A percentile compares a stretch with the other conserved stretches of the same genome.
Conservation (phyloP, 2,113 vertebrate species). For the Sorex fumeus region DNA sequence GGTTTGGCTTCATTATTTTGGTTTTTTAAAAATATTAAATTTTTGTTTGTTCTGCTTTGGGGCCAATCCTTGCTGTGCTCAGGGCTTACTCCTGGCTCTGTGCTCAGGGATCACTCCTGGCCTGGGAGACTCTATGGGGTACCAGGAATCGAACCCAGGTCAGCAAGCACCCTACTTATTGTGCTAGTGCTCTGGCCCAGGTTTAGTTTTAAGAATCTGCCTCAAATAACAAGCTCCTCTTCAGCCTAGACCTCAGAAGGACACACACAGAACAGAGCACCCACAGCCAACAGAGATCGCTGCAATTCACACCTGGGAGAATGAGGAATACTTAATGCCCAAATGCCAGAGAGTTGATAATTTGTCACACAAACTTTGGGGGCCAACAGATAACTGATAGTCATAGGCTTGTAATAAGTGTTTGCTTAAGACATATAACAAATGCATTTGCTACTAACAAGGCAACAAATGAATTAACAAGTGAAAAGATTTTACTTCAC, state of each 20-base stretch:
- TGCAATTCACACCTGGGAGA: neutral
- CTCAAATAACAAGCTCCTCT: neutral
- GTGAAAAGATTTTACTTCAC: conserved; percentile 34
- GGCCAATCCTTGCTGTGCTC: too few relatives aligned
- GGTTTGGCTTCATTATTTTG: too few relatives aligned
- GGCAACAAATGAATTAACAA: conserved; percentile 35
- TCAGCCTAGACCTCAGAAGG: neutral
- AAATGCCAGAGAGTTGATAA: neutral
- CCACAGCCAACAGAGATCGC: neutral
- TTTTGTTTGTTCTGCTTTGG: too few relatives aligned
- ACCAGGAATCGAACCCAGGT: too few relatives aligned
- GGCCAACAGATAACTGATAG: neutral
- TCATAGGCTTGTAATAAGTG: neutral
- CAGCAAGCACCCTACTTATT: too few relatives aligned
- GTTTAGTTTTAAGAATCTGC: neutral
- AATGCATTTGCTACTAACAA: neutral
- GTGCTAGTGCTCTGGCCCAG: neutral
- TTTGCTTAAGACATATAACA: conserved; percentile 26
- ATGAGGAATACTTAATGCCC: neutral
- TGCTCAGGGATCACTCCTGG: too few relatives aligned
- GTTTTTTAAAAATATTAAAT: too few relatives aligned
- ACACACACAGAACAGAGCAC: neutral
- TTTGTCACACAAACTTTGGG: neutral
- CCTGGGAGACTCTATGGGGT: too few relatives aligned
- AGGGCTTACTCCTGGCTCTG: too few relatives aligned